These are phyloP conservation scores for Theretra japonica DNA, from an alignment of 2,888 invertebrate species.

Conservation along the genomic window DNA sequence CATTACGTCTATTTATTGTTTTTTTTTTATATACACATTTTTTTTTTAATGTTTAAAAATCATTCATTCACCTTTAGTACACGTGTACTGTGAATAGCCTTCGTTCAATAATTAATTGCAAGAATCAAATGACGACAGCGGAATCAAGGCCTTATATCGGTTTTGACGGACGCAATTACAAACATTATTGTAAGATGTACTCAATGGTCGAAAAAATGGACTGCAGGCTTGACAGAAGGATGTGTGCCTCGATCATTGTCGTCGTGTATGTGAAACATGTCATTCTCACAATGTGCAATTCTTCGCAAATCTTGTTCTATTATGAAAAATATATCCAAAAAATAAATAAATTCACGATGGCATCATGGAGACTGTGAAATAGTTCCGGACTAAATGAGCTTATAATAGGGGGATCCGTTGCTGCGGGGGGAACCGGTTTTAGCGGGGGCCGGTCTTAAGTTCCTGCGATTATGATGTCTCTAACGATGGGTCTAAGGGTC, in stretches of 20 bases:
- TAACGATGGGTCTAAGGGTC: too few relatives aligned
- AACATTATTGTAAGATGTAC: not conserved
- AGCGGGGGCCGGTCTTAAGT: too few relatives aligned
- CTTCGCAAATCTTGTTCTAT: not conserved
- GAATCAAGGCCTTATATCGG: constrained; percentile 10
- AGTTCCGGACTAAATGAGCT: too few relatives aligned
- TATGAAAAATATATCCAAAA: too few relatives aligned
- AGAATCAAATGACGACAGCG: not conserved
- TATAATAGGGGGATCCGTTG: too few relatives aligned
- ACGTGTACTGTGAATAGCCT: not conserved
- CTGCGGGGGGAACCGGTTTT: too few relatives aligned
- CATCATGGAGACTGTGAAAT: too few relatives aligned
- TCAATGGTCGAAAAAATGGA: constrained; percentile 14
- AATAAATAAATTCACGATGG: too few relatives aligned
- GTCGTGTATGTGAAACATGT: not conserved
- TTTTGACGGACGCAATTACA: not conserved
- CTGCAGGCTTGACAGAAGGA: not conserved
- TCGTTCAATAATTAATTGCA: not conserved
- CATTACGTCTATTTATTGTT: too few relatives aligned
- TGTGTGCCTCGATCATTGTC: not conserved
- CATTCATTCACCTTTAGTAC: not conserved
- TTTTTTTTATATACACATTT: not conserved
- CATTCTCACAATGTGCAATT: not conserved
- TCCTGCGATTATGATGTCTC: too few relatives aligned
- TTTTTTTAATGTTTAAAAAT: not conserved